Percentiles rank a stretch among this genome's conserved stretches.
Conservation (phyloP, 2,797 vertebrate genomes). For the Anguilla anguilla region DNA sequence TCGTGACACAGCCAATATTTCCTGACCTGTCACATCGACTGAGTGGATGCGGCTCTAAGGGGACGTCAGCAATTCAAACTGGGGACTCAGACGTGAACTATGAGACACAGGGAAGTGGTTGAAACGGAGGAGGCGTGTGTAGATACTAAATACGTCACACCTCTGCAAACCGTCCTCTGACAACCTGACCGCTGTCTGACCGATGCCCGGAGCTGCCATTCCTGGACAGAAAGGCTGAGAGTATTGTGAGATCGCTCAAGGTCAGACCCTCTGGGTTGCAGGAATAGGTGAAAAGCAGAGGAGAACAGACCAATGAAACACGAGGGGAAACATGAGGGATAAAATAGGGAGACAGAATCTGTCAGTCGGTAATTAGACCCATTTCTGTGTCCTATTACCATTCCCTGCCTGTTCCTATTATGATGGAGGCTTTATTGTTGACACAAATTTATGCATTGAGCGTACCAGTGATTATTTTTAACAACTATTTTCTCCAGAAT, state of each 20-base stretch:
- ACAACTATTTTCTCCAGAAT: background rate
- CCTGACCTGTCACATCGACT: too few species aligned
- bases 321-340: background rate
- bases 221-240: background rate
- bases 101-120: background rate
- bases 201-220: background rate
- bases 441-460: background rate
- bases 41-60: background rate
- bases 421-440: background rate
- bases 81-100: background rate
- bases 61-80: background rate
- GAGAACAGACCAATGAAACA: background rate
- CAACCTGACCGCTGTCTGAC: background rate
- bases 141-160: background rate
- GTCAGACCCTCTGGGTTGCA: background rate
- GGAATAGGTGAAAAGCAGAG: background rate
- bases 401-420: background rate
- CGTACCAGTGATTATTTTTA: background rate
- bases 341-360: background rate
- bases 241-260: background rate
- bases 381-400: background rate
- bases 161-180: background rate
- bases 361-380: background rate
- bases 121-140: background rate
- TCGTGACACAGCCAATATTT: background rate